Base-by-base conservation (phyloP, 2,113 vertebrate genomes). In the Jaculus jaculus region DNA sequence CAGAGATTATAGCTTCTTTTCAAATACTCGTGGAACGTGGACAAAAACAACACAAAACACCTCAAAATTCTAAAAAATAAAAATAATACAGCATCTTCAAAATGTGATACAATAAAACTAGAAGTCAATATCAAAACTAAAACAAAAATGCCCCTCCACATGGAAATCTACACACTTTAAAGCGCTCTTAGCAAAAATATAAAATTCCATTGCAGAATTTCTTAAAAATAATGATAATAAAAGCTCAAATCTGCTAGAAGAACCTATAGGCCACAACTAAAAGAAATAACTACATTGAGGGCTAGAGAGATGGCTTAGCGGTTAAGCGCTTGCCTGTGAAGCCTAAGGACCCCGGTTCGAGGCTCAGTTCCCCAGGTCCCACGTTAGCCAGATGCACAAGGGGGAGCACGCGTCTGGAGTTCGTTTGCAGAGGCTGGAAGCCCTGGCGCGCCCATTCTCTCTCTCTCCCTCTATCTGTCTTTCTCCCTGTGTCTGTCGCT, bases 201-300 rank as follows among this genome's bases (percentile, higher is more conserved):
- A 92, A 82, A 86, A 75, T 83, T 85, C 61, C 75, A 73, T 5
- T 78, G 32, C 23, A 92, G 30, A 87, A 87, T 63, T 84, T 89
- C 61, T 90, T 87, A 39, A 92, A 95, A 92, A 87, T 90, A 79
- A 72, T 74, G 30, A 54, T 34, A 95, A 86, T 77, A 75, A 94
- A 90, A 60, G 2, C 54, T 74, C 88, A n/a, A 91, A 37, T 72
- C n/a, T 10, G 54, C 65, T 63, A 79, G 39, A 18, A 84, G 77
- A 91, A 91, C 89, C 39, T 77, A 4, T 74, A 83, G 32, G 73
- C 58, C 84, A 87, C 4, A 91, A 39, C 3, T n/a, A 87, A 94
- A 92, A 17, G 54, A 92, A 91, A 20, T 32, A 7, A 60, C 61
- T 8, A 83, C 63, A n/a, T n/a, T n/a, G n/a, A n/a, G n/a, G n/a